These are phyloP conservation scores for Octodon degus DNA, from an alignment of 2,113 vertebrate species.

Conservation along the genomic window DNA sequence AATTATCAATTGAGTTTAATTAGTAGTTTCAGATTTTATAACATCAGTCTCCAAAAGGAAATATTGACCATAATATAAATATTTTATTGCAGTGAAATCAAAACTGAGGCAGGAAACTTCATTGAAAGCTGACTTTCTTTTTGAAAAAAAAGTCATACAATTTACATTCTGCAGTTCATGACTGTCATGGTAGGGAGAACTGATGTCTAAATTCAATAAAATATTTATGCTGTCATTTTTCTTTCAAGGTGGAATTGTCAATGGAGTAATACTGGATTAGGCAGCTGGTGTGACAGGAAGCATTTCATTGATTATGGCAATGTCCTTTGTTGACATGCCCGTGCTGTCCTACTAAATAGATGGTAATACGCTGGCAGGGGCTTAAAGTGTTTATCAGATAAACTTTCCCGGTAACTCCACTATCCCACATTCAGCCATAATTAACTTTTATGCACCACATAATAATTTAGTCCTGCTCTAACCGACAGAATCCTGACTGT, in stretches of 20 bases:
- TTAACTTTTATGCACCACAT: background rate
- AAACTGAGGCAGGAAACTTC: conserved; percentile 5
- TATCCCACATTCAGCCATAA: background rate
- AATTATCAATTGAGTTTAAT: conserved; percentile 7
- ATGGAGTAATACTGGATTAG: conserved; percentile 47
- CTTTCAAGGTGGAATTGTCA: conserved; percentile 63
- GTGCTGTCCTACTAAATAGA: conserved; percentile 29
- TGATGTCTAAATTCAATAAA: conserved; percentile 71
- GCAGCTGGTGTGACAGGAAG: conserved; percentile 24
- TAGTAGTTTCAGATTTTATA: background rate
- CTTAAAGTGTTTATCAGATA: conserved; percentile 37
- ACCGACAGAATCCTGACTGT: background rate
- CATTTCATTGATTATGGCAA: conserved; percentile 38
- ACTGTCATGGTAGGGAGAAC: conserved; percentile 44
- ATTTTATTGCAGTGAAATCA: conserved; percentile 27
- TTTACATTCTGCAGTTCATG: conserved; percentile 64
- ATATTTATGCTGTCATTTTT: conserved; percentile 72
- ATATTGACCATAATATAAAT: conserved; percentile 11
- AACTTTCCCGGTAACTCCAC: conserved; percentile 19
- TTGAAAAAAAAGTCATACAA: conserved; percentile 40
- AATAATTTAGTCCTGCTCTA: background rate
- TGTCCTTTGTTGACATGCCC: conserved; percentile 16
- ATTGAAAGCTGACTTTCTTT: conserved; percentile 52
- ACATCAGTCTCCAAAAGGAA: background rate
- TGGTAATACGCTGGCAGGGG: background rate